Base-by-base conservation (phyloP, 2,797 vertebrate genomes). In the Zalophus californianus region DNA sequence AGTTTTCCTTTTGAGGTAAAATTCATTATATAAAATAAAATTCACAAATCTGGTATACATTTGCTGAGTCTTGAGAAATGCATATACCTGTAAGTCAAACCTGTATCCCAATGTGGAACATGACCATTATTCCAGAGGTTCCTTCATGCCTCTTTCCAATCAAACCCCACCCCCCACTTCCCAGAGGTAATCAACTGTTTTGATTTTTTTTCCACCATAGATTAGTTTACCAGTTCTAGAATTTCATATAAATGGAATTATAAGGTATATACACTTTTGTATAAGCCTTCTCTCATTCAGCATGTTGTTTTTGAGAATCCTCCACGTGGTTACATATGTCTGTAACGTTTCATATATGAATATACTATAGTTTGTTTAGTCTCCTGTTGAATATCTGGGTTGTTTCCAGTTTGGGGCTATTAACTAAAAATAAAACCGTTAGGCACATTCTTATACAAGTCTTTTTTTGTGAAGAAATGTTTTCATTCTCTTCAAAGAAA, bases 401-500 rank as follows among this genome's bases (percentile, higher is more conserved):
- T 79, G 72, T 90, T 72, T 86, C 29, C 15, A 72, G 15, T 86
- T 70, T 70, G 79, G 66, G 89, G 38, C 27, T 86, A 18, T 52
- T 70, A 62, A 62, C 78, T 85, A 86, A 32, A 92, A 60, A 88
- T 88, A 91, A 64, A 73, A 94, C 29, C 11, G 9, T 75, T 77
- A 77, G 14, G 62, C 20, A 72, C 35, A 73, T 79, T 85, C 44
- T 90, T 56, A 72, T 23, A 35, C 9, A 54, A 62, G 3, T 50
- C 52, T 78, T 84, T 96, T 77, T 78, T 93, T 84, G 3, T 58
- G 20, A 92, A 56, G 58, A 23, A 62, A n/a, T 54, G 10, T 90
- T 85, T 90, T 85, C 27, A 78, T 96, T 89, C 23, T 92, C 50
- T 85, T 79, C 44, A 35, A 35, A 80, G 44, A 90, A 62, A 62